These are phyloP conservation scores for Puntigrus tetrazona DNA, from an alignment of 2,113 vertebrate species.

Conservation along the genomic window DNA sequence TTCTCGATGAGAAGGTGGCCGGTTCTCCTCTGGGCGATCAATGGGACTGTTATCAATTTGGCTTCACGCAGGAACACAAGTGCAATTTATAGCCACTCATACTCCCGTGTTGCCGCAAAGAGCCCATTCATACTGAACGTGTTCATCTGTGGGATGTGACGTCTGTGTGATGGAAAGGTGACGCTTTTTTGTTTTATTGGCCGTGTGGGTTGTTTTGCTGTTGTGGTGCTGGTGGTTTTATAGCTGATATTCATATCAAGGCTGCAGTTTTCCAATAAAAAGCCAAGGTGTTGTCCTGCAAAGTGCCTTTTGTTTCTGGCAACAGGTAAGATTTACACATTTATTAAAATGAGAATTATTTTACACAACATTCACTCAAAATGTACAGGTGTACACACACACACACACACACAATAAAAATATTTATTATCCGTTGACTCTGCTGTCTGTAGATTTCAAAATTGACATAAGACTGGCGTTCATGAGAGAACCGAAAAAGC, in stretches of 20 bases:
- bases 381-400: not conserved
- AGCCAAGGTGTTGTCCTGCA: not conserved
- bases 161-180: not conserved
- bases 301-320: not conserved
- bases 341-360: not conserved
- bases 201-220: not conserved
- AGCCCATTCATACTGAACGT: not conserved
- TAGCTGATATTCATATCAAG: not conserved
- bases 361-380: not conserved
- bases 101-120: not conserved
- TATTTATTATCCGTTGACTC: not conserved
- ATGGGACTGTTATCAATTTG: constrained; percentile 26
- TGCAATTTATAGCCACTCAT: constrained; percentile 16
- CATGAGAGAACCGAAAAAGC: not conserved
- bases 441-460: not conserved
- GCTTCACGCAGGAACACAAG: constrained; percentile 5
- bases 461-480: not conserved
- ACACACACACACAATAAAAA: not conserved
- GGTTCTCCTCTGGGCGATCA: constrained; percentile 2
- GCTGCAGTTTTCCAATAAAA: not conserved
- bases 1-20: not conserved
- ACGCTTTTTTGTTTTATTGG: not conserved
- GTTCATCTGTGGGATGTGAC: not conserved
- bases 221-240: not conserved
- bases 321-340: not conserved